These are phyloP conservation scores for Callipepla squamata DNA, from an alignment of 2,113 vertebrate genomes.

Conservation along the genomic window DNA sequence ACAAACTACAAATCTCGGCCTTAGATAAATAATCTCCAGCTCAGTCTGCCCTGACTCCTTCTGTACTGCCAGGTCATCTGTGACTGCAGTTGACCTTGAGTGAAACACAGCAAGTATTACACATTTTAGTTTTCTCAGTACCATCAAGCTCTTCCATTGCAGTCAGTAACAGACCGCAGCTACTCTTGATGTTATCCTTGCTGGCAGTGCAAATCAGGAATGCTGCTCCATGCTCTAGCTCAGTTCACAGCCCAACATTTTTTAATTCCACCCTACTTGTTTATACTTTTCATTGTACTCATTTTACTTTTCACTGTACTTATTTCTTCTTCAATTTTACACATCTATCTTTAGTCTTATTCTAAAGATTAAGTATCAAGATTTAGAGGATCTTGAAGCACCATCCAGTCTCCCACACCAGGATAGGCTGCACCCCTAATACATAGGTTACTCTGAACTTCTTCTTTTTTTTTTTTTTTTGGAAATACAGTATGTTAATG, in stretches of 20 bases:
- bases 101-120: neutral
- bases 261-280: neutral
- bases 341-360: neutral
- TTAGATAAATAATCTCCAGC: neutral
- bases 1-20: neutral
- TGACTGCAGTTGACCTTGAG: neutral
- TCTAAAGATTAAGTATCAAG: neutral
- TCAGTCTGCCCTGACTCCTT: neutral
- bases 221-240: neutral
- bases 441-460: no score
- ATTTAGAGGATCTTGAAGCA: neutral
- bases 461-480: neutral
- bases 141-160: neutral
- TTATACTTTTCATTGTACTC: neutral
- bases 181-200: neutral
- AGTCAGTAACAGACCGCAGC: neutral
- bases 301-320: neutral
- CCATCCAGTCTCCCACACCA: neutral
- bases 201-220: neutral
- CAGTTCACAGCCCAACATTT: rapidly evolving
- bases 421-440: neutral
- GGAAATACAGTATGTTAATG: neutral
- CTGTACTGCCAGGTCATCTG: neutral
- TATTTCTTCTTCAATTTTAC: neutral
- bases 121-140: neutral